phyloP scores from a whole-genome alignment of 2,888 invertebrate genomes.

The Theristus sp. region DNA sequence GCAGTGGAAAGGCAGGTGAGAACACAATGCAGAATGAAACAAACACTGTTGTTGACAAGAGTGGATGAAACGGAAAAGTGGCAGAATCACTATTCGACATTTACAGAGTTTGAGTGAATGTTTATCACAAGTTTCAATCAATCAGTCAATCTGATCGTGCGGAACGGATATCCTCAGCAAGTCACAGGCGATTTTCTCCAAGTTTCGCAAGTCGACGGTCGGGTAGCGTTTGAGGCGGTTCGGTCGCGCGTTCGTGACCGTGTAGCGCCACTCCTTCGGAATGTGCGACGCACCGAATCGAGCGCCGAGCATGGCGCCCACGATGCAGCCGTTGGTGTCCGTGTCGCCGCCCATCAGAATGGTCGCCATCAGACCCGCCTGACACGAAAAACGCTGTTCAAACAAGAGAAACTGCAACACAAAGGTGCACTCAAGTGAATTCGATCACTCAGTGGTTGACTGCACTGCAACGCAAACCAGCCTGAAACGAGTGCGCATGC shows the following conservation, averaged over 20 bases:
- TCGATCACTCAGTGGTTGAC: no score
- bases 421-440: no score
- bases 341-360: constrained; percentile 9
- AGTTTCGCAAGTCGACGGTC: neutral
- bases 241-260: constrained; percentile 7
- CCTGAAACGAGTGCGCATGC: constrained; percentile 6
- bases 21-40: no score
- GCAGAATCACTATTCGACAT: no score
- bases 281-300: constrained; percentile 8
- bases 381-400: no score
- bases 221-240: neutral
- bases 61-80: no score
- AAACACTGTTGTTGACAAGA: no score
- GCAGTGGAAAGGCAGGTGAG: no score
- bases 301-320: constrained; percentile 1
- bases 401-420: no score
- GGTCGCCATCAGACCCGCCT: constrained; percentile 3
- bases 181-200: neutral
- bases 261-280: constrained; percentile 8
- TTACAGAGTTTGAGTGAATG: no score
- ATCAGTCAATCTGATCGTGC: neutral
- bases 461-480: neutral
- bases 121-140: no score
- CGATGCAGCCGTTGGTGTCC: constrained; percentile 11
- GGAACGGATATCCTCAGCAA: neutral